Conservation (phyloP, 2,113 vertebrate genomes). For the Prunella himalayana region DNA sequence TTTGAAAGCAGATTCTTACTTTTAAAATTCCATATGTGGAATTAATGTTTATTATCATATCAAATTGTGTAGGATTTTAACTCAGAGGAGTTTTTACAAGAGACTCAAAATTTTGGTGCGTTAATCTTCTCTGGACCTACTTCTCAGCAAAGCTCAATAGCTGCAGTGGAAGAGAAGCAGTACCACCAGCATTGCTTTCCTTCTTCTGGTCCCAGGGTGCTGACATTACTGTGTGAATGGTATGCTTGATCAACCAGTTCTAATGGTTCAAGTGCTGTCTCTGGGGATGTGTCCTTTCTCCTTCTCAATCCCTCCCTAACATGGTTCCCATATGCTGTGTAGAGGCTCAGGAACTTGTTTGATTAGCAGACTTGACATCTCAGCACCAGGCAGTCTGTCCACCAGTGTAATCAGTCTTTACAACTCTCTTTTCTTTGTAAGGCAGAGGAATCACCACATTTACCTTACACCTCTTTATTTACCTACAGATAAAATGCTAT, state of each 20-base stretch:
- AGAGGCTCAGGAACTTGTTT: neutral
- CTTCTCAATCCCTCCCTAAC: neutral
- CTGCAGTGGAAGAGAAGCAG: neutral
- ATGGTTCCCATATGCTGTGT: neutral
- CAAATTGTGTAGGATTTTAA: neutral
- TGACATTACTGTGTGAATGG: neutral
- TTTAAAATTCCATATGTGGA: slow-evolving; percentile 26
- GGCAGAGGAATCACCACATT: neutral
- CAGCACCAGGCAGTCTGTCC: neutral
- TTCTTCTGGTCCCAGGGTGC: neutral
- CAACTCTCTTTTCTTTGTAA: neutral
- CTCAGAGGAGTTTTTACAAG: neutral
- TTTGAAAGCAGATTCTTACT: slow-evolving; percentile 9
- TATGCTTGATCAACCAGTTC: neutral
- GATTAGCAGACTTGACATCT: neutral
- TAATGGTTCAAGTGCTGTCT: neutral
- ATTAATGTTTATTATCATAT: slow-evolving; percentile 2
- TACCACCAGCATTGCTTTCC: neutral
- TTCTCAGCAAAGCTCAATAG: neutral
- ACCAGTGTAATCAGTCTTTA: neutral
- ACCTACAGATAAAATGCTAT: neutral
- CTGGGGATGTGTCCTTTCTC: neutral
- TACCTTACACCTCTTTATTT: neutral
- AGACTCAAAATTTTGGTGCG: neutral
- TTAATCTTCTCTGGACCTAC: neutral